Conservation (phyloP, 2,888 invertebrate species). For the Zygogramma bicolorata region DNA sequence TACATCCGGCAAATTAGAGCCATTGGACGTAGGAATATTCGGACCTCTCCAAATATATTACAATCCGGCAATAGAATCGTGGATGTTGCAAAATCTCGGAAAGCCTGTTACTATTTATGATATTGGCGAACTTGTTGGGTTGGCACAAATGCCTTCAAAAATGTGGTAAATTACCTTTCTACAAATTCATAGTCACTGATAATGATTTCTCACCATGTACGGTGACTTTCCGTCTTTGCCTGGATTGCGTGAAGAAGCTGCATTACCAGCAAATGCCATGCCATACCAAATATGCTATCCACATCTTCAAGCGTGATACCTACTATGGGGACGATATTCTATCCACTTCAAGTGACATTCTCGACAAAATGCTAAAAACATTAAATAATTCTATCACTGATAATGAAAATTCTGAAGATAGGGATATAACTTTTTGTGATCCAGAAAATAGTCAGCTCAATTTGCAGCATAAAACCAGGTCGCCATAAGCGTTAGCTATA, state of each 20-base stretch:
- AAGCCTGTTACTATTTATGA: not conserved
- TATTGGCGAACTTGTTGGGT: not conserved
- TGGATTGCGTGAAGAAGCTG: not conserved
- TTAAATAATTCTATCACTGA: no score
- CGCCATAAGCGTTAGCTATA: no score
- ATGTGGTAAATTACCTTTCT: not conserved
- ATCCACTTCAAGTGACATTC: no score
- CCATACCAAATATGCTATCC: not conserved
- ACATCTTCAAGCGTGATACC: not conserved
- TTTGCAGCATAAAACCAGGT: no score
- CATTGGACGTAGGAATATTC: not conserved
- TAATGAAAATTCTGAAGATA: no score
- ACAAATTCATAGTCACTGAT: not conserved
- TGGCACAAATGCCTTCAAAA: not conserved
- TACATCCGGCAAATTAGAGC: not conserved
- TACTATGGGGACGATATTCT: not conserved
- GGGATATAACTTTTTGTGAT: no score
- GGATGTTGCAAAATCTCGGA: not conserved
- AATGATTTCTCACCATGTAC: not conserved
- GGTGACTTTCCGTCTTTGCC: not conserved
- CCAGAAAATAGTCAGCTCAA: no score
- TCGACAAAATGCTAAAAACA: no score
- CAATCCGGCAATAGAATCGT: not conserved
- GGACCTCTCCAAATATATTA: not conserved
- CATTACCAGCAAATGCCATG: not conserved